phyloP scores from a whole-genome alignment of 1,140 invertebrate species.

The Cryptotermes secundus region DNA sequence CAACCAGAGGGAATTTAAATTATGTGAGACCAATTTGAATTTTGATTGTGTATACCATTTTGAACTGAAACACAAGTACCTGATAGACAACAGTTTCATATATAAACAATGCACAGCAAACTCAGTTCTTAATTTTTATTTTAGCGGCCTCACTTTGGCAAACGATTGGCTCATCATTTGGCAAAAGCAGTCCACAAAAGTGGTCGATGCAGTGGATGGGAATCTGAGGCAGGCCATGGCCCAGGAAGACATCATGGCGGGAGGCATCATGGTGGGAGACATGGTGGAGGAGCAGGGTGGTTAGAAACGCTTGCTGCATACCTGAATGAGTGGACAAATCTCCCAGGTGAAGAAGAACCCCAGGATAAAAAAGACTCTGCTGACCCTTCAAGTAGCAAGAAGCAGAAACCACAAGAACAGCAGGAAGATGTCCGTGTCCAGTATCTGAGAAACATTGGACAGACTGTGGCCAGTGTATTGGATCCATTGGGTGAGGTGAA shows the following conservation, averaged over 20 bases:
- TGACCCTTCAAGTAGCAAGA: not conserved
- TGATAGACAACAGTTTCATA: too few relatives aligned
- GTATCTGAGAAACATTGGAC: slow-evolving; percentile 21
- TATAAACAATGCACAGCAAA: too few relatives aligned
- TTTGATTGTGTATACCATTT: too few relatives aligned
- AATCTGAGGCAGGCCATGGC: not conserved
- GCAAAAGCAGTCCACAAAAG: not conserved
- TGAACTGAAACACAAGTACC: too few relatives aligned
- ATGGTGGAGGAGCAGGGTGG: not conserved
- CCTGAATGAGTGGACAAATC: slow-evolving; percentile 14
- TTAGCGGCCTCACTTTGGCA: slow-evolving; percentile 30
- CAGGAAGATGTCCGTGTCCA: not conserved
- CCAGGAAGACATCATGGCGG: not conserved
- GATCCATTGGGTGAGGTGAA: slow-evolving; percentile 30
- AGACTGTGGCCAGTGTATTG: slow-evolving; percentile 26
- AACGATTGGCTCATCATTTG: slow-evolving; percentile 28
- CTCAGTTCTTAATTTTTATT: not conserved
- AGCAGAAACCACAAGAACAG: not conserved
- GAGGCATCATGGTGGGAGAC: not conserved
- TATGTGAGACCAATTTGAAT: too few relatives aligned
- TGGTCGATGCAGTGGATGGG: not conserved
- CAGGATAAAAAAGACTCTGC: not conserved
- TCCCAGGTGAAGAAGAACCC: not conserved
- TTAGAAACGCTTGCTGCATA: slow-evolving; percentile 20
- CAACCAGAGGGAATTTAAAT: too few relatives aligned